Conservation (phyloP, 1,140 invertebrate genomes). For the Armadillidium nasatum region DNA sequence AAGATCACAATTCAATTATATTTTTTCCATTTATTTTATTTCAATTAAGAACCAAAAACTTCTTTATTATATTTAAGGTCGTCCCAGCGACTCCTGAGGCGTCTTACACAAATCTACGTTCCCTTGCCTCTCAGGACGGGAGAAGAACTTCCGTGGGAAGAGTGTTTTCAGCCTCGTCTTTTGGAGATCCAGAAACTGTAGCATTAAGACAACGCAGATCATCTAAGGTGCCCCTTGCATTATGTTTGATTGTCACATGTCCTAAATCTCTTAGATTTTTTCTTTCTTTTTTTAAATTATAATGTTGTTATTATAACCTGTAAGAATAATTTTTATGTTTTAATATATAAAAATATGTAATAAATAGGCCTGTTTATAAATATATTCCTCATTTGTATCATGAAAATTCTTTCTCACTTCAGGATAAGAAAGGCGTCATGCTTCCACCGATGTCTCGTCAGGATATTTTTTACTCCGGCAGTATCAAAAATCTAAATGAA, state of each 20-base stretch:
- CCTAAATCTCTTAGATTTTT: no score
- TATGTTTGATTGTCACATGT: no score
- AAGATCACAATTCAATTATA: no score
- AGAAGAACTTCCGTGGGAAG: conserved; percentile 32
- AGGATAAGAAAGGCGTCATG: conserved; percentile 54
- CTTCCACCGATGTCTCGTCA: conserved; percentile 89
- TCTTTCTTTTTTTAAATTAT: no score
- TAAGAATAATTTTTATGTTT: background rate
- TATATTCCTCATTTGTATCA: background rate
- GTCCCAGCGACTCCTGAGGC: conserved; percentile 37
- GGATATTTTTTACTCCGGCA: conserved; percentile 97
- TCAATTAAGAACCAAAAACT: no score
- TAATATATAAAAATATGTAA: background rate
- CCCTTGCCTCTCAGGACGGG: conserved; percentile 32
- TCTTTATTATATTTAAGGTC: conserved; percentile 17
- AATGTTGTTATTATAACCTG: no score
- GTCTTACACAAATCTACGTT: conserved; percentile 32
- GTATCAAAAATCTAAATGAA: conserved; percentile 81
- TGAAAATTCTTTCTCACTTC: background rate
- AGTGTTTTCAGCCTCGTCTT: conserved; percentile 34
- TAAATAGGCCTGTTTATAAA: background rate
- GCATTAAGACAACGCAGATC: conserved; percentile 24
- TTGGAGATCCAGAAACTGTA: conserved; percentile 25
- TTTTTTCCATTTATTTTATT: no score
- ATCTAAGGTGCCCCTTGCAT: background rate